phyloP scores from a whole-genome alignment of 2,797 vertebrate species.

The Thripadectes ignobilis region DNA sequence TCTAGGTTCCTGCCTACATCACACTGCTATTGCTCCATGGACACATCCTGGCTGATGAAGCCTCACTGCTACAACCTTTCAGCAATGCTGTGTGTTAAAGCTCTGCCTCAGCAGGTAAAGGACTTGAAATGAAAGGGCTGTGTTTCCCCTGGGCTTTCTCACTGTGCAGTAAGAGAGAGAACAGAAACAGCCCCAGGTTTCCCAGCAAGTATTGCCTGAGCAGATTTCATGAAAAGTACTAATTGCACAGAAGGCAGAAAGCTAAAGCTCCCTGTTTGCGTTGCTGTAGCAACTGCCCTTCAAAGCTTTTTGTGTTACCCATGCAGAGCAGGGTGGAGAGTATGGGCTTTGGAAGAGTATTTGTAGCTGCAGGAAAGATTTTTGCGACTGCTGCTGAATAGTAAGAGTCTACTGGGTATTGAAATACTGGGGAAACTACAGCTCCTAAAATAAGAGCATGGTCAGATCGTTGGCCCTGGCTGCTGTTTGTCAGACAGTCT shows the following conservation, averaged over 20 bases:
- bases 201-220: background rate
- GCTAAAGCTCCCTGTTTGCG: background rate
- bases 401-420: background rate
- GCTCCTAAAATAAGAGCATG: background rate
- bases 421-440: background rate
- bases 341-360: background rate
- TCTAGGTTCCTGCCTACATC: background rate
- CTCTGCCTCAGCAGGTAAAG: background rate
- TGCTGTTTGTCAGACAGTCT: background rate
- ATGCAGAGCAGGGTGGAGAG: background rate
- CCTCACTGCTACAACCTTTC: background rate
- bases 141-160: background rate
- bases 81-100: background rate
- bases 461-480: background rate
- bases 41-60: background rate
- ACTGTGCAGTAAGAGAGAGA: background rate
- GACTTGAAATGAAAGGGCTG: background rate
- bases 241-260: background rate
- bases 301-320: background rate
- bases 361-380: background rate
- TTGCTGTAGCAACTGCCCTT: constrained; percentile 21
- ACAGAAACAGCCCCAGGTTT: background rate
- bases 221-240: background rate
- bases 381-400: background rate
- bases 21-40: fast-evolving